Conservation (phyloP, 2,797 vertebrate genomes). For the Merluccius polli region DNA sequence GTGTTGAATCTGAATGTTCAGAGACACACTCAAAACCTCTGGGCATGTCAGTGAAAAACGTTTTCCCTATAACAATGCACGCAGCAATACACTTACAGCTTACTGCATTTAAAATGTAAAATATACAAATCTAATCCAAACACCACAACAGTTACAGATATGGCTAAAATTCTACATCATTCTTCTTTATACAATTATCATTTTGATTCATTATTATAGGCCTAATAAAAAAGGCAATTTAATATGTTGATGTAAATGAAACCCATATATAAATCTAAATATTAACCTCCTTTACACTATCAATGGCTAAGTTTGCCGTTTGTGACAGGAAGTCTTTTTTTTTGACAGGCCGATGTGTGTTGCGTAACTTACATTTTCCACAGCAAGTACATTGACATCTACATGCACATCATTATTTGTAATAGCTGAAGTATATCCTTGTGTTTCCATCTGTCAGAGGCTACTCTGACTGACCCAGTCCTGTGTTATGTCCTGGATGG, state of each 20-base stretch:
- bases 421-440: not conserved
- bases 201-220: not conserved
- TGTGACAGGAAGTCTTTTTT: not conserved
- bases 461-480: conserved; percentile 65
- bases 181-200: not conserved
- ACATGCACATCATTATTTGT: not conserved
- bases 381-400: too few species aligned
- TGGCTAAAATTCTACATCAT: not conserved
- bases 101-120: not conserved
- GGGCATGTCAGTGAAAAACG: not conserved
- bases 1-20: not conserved
- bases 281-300: not conserved
- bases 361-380: not conserved
- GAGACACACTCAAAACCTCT: not conserved
- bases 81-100: not conserved
- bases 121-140: not conserved
- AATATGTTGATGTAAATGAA: not conserved
- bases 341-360: not conserved
- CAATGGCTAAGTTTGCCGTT: not conserved
- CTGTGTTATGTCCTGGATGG: conserved; percentile 88
- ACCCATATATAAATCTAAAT: not conserved
- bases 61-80: not conserved
- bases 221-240: not conserved
- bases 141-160: not conserved
- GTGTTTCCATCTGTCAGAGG: conserved; percentile 51